These are phyloP conservation scores for Haemorhous mexicanus DNA, from an alignment of 2,113 vertebrate genomes.

Conservation along the genomic window DNA sequence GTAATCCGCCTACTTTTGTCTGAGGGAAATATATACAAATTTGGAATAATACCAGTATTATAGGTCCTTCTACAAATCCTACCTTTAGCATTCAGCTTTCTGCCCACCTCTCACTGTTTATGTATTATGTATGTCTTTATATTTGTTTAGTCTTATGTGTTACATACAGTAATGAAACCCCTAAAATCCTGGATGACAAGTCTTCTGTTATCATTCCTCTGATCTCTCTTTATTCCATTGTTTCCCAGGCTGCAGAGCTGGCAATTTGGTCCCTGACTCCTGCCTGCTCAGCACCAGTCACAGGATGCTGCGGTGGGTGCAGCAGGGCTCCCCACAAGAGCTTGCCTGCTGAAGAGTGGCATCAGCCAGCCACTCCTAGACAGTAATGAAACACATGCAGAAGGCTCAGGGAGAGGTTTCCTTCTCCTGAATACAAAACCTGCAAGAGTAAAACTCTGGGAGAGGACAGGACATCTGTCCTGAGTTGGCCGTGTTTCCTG, in stretches of 20 bases:
- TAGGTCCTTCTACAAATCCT: background rate
- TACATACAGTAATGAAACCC: background rate
- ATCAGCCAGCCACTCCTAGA: background rate
- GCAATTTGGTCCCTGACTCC: background rate
- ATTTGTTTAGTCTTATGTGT: background rate
- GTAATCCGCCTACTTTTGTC: background rate
- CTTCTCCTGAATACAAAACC: background rate
- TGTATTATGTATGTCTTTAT: background rate
- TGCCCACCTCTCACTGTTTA: background rate
- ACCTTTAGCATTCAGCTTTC: background rate
- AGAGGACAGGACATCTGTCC: background rate
- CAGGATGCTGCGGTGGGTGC: background rate
- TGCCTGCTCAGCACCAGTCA: background rate
- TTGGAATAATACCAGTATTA: background rate
- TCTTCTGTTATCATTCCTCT: background rate
- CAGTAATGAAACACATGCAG: background rate
- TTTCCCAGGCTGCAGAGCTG: background rate
- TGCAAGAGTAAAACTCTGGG: background rate
- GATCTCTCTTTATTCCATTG: background rate
- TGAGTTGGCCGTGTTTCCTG: rapidly evolving
- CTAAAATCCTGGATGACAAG: background rate
- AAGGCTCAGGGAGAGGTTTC: background rate
- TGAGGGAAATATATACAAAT: background rate
- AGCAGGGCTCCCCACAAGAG: background rate
- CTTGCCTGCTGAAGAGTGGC: background rate